Conservation (phyloP, 1,140 invertebrate genomes). For the Anagrus nilaparvatae region DNA sequence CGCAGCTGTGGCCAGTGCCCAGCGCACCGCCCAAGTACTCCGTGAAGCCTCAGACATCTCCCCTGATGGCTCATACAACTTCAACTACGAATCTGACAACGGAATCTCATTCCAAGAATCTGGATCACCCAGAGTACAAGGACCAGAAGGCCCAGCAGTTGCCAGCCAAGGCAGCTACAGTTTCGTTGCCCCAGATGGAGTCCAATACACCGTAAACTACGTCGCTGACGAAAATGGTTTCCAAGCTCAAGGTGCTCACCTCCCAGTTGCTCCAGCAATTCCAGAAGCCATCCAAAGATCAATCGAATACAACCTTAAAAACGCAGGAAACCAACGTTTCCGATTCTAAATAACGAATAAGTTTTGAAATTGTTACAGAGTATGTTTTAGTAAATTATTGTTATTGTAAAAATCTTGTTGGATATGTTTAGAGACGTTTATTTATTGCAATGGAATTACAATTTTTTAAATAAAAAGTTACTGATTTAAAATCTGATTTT, state of each 20-base stretch:
- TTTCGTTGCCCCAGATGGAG: slow-evolving; percentile 50
- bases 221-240: slow-evolving; percentile 48
- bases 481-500: too few relatives aligned
- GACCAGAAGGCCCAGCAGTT: slow-evolving; percentile 38
- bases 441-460: too few relatives aligned
- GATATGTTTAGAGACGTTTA: too few relatives aligned
- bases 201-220: slow-evolving; percentile 41
- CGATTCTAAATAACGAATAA: too few relatives aligned
- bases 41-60: slow-evolving; percentile 29
- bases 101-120: slow-evolving; percentile 47
- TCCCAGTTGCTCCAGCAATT: slow-evolving; percentile 43
- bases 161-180: slow-evolving; percentile 41
- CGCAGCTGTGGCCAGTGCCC: slow-evolving; percentile 20
- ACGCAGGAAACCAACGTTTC: too few relatives aligned
- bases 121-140: slow-evolving; percentile 41
- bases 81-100: slow-evolving; percentile 52
- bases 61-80: slow-evolving; percentile 35
- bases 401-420: too few relatives aligned
- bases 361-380: too few relatives aligned
- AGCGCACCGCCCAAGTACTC: too few relatives aligned
- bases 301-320: slow-evolving; percentile 38
- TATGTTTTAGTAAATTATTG: too few relatives aligned
- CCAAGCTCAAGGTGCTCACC: slow-evolving; percentile 43
- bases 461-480: too few relatives aligned
- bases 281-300: slow-evolving; percentile 38